Evolutionary conservation across 2,888 invertebrate genomes (phyloP).

Genomic region (Priapulus caudatus): DNA sequence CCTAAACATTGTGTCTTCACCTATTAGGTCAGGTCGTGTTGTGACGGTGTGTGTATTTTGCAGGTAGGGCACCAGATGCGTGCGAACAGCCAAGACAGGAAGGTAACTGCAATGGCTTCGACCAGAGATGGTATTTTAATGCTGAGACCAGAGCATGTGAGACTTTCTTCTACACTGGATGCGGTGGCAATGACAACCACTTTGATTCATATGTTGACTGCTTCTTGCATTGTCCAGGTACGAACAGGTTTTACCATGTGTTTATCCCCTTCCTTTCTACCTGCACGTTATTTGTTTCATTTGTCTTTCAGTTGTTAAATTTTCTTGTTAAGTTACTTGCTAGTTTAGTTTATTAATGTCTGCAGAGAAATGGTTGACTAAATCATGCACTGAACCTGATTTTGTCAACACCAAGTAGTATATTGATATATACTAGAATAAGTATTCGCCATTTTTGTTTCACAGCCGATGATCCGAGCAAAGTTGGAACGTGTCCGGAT

Average conservation of each 20-base stretch:
- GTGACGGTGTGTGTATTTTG: too few relatives aligned
- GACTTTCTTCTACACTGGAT: neutral
- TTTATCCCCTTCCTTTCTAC: too few relatives aligned
- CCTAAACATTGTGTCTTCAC: too few relatives aligned
- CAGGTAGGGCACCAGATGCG: too few relatives aligned
- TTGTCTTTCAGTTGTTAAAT: too few relatives aligned
- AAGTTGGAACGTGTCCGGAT: conserved; percentile 1
- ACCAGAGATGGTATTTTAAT: neutral
- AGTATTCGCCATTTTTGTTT: neutral
- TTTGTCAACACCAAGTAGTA: neutral
- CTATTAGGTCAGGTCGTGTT: too few relatives aligned
- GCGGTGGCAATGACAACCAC: neutral
- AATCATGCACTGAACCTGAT: too few relatives aligned
- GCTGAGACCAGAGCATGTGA: neutral
- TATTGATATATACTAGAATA: neutral
- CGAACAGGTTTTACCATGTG: too few relatives aligned
- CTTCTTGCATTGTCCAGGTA: too few relatives aligned
- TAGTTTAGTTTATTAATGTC: too few relatives aligned
- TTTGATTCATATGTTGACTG: neutral
- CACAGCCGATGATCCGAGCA: neutral
- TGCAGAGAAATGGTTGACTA: too few relatives aligned
- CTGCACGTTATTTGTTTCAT: neutral
- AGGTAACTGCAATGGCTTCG: conserved; percentile 1
- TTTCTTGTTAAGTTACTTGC: too few relatives aligned
- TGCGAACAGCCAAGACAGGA: neutral